A percentile compares a stretch with the other conserved stretches of the same genome.
These are phyloP conservation scores for Malurus leucopterus DNA, from an alignment of 2,797 vertebrate species.

Conservation along the genomic window DNA sequence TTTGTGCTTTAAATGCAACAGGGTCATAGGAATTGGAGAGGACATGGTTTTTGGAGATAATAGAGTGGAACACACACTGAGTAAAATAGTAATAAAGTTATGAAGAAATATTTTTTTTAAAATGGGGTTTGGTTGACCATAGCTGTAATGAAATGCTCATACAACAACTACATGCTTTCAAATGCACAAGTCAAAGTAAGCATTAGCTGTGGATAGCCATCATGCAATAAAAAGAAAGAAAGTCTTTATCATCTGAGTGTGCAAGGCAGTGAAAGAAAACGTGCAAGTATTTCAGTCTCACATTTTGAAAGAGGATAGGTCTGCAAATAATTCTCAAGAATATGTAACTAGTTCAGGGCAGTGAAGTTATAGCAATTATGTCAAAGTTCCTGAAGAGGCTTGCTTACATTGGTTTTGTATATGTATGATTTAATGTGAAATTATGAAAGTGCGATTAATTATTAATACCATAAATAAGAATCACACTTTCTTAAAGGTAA, in stretches of 20 bases:
- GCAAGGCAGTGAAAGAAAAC: neutral
- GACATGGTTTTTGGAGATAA: neutral
- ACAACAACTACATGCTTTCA: neutral
- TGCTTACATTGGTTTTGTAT: neutral
- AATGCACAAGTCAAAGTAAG: neutral
- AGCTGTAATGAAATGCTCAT: neutral
- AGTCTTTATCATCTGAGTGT: neutral
- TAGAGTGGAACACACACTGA: fast-evolving
- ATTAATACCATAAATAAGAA: neutral
- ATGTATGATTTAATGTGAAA: neutral
- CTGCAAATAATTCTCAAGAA: neutral
- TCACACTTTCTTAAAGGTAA: neutral
- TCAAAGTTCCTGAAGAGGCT: neutral
- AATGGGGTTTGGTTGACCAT: fast-evolving
- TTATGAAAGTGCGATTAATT: neutral
- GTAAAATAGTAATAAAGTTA: neutral
- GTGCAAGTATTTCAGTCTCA: neutral
- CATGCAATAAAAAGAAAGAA: neutral
- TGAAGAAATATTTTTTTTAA: neutral
- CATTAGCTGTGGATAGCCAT: neutral
- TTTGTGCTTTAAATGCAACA: neutral
- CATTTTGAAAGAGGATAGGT: neutral
- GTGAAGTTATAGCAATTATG: neutral
- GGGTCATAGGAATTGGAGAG: neutral
- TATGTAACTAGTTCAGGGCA: neutral